phyloP scores from a whole-genome alignment of 2,113 vertebrate genomes.

The Ageneiosus marmoratus region DNA sequence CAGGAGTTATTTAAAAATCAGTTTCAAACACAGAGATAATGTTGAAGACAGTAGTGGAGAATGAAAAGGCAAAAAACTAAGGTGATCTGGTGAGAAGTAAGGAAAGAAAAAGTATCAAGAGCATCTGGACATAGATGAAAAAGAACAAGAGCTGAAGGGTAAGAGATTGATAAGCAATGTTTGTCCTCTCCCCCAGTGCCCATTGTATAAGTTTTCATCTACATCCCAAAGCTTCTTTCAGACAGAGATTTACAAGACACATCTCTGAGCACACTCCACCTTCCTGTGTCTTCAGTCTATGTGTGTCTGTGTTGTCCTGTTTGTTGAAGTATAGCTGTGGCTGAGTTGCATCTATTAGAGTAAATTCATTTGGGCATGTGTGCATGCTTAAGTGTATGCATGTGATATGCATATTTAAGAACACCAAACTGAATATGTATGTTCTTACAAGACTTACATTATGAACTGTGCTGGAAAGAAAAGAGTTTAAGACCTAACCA shows the following conservation, averaged over 20 bases:
- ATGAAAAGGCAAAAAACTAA: conserved; percentile 23
- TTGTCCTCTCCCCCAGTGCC: conserved; percentile 71
- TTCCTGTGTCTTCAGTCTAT: conserved; percentile 63
- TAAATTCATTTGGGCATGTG: background rate
- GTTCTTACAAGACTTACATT: background rate
- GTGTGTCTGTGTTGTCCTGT: conserved; percentile 27
- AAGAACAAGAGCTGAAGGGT: conserved; percentile 50
- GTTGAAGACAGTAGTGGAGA: conserved; percentile 1
- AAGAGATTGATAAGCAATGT: conserved; percentile 61
- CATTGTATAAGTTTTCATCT: conserved; percentile 75
- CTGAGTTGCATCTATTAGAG: background rate
- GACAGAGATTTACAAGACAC: conserved; percentile 81
- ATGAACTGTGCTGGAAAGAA: background rate
- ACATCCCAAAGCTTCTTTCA: conserved; percentile 78
- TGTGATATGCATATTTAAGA: conserved; percentile 41
- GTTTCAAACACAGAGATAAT: conserved; percentile 4
- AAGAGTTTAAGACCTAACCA: background rate
- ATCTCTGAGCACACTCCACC: conserved; percentile 69
- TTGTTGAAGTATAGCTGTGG: conserved; percentile 21
- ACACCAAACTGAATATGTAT: conserved; percentile 7
- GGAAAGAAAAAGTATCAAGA: conserved; percentile 52
- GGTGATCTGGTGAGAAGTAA: background rate
- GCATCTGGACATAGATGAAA: conserved; percentile 53
- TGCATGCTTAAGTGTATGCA: conserved; percentile 7
- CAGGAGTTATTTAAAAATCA: conserved; percentile 5